These are phyloP conservation scores for Apodemia zela DNA, from an alignment of 2,888 invertebrate genomes.

Conservation along the genomic window DNA sequence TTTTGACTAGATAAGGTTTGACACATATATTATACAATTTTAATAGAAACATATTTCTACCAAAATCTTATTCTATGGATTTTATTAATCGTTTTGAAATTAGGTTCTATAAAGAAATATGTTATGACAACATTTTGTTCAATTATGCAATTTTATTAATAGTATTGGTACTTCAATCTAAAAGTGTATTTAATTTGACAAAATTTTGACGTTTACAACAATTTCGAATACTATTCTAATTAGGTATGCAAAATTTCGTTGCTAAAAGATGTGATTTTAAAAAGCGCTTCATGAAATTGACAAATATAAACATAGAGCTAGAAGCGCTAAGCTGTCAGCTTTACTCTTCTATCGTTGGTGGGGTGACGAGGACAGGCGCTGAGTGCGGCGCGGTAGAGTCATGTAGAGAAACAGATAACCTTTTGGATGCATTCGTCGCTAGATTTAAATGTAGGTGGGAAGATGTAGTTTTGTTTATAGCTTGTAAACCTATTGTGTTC, in stretches of 20 bases:
- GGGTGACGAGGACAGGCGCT: constrained; percentile 22
- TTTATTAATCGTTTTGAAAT: too few species aligned
- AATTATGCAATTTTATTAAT: not conserved
- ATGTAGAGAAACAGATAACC: constrained; percentile 51
- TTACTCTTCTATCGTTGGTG: constrained; percentile 7
- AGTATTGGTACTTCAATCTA: not conserved
- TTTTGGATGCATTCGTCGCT: constrained; percentile 59
- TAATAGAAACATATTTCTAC: too few species aligned
- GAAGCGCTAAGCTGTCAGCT: not conserved
- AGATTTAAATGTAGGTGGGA: constrained; percentile 16
- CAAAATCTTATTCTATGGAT: too few species aligned
- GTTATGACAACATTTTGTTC: too few species aligned
- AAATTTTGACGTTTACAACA: too few species aligned
- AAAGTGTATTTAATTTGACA: too few species aligned
- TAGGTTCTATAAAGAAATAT: too few species aligned
- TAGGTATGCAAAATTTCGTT: too few species aligned
- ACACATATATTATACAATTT: too few species aligned
- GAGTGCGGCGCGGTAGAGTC: constrained; percentile 21
- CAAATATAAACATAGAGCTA: not conserved
- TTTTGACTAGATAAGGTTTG: too few species aligned
- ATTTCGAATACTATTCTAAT: too few species aligned
- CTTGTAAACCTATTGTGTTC: not conserved
- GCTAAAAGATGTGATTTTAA: too few species aligned
- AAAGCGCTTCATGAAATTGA: not conserved
- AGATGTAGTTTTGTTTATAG: constrained; percentile 8